These are phyloP conservation scores for Chorisops tibialis DNA, from an alignment of 2,888 invertebrate species.

Conservation along the genomic window DNA sequence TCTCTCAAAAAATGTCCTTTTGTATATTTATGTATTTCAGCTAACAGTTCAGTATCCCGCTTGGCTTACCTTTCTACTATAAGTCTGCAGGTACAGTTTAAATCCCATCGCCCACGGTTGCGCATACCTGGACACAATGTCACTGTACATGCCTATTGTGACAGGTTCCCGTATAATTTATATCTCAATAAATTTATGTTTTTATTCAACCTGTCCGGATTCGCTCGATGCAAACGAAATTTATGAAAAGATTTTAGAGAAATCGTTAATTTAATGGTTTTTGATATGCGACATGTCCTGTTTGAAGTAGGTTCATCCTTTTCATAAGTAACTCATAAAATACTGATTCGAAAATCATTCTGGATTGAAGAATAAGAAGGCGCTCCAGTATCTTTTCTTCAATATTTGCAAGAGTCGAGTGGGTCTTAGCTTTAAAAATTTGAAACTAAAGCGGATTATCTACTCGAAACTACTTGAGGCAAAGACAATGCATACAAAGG, in stretches of 20 bases:
- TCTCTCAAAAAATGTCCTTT: conserved; percentile 26
- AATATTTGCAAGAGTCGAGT: conserved; percentile 5
- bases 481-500: conserved; percentile 50
- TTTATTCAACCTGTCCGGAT: conserved; percentile 32
- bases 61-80: conserved; percentile 3
- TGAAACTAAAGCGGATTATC: conserved; percentile 37
- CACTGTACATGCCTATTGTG: conserved; percentile 33
- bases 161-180: conserved; percentile 37
- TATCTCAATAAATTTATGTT: conserved; percentile 36
- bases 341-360: not conserved
- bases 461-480: conserved; percentile 46
- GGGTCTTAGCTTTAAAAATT: conserved; percentile 1
- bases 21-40: conserved; percentile 15
- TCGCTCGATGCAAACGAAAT: not conserved
- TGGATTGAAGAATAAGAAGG: conserved; percentile 11
- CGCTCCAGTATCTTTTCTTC: conserved; percentile 32
- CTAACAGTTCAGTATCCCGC: conserved; percentile 1
- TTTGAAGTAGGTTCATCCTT: not conserved
- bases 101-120: not conserved
- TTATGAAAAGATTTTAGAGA: not conserved
- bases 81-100: not conserved
- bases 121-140: not conserved
- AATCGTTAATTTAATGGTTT: not conserved
- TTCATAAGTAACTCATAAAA: not conserved
- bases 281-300: not conserved